A percentile compares a stretch with the other conserved stretches of the same genome.
These are phyloP conservation scores for Sebastes steindachneri DNA, from an alignment of 2,797 vertebrate species.

Conservation along the genomic window DNA sequence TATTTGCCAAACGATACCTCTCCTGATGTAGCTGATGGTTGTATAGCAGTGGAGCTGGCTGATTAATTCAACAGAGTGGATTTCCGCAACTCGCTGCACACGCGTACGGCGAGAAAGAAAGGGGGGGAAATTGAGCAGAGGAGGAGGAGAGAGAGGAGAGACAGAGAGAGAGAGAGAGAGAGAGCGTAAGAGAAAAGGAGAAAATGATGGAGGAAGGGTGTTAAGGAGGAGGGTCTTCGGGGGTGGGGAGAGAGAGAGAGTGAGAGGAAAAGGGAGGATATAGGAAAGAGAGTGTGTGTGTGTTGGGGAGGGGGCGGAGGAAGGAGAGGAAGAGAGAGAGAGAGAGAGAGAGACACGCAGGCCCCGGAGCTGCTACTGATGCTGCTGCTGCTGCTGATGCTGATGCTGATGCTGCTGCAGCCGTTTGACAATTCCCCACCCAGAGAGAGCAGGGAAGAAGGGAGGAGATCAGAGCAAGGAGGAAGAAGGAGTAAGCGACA, in stretches of 20 bases:
- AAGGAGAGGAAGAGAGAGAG: constrained; percentile 43
- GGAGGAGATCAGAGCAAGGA: constrained; percentile 71
- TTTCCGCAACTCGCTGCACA: constrained; percentile 78
- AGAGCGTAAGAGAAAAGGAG: constrained; percentile 39
- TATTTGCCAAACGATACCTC: constrained; percentile 36
- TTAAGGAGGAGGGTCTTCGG: constrained; percentile 72
- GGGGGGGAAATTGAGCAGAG: constrained; percentile 51
- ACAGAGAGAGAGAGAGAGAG: neutral
- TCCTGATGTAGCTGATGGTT: constrained; percentile 61
- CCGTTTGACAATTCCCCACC: constrained; percentile 83
- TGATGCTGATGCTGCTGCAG: constrained; percentile 77
- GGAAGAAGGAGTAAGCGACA: constrained; percentile 69
- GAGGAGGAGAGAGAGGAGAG: constrained; percentile 2
- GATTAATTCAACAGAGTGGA: constrained; percentile 79
- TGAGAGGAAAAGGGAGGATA: constrained; percentile 63
- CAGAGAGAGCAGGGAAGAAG: constrained; percentile 76
- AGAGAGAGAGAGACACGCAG: constrained; percentile 35
- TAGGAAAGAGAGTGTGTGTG: constrained; percentile 53
- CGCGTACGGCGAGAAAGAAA: constrained; percentile 49
- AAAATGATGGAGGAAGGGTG: constrained; percentile 74
- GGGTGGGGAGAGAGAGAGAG: constrained; percentile 63
- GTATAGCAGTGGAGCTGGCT: constrained; percentile 59
- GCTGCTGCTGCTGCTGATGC: constrained; percentile 47
- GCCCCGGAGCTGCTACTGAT: constrained; percentile 74
- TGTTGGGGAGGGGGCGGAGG: constrained; percentile 60